A percentile compares a stretch with the other conserved stretches of the same genome.
Conservation (phyloP, 2,888 invertebrate genomes). For the Celastrina argiolus region DNA sequence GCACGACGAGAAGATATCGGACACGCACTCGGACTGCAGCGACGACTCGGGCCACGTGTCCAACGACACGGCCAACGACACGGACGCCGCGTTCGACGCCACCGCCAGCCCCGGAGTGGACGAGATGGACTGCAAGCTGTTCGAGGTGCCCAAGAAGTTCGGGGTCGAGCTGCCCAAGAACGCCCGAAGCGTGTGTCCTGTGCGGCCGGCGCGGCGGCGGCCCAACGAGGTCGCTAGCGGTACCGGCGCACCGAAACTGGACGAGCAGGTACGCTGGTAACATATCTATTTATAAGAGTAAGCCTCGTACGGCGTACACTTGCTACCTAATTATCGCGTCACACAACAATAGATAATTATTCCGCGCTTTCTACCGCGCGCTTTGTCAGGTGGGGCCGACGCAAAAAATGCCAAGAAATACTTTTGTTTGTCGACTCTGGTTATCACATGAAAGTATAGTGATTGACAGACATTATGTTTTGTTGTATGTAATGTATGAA, state of each 20-base stretch:
- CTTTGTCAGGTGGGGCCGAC: conserved; percentile 9
- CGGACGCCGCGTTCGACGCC: conserved; percentile 68
- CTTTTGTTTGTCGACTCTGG: not conserved
- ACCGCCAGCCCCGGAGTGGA: conserved; percentile 51
- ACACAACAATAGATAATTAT: conserved; percentile 22
- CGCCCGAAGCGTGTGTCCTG: conserved; percentile 64
- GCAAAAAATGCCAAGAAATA: conserved; percentile 8
- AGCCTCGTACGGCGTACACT: conserved; percentile 43
- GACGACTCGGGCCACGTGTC: conserved; percentile 91
- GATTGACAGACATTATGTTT: conserved; percentile 2
- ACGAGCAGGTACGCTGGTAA: conserved; percentile 75
- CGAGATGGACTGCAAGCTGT: conserved; percentile 63
- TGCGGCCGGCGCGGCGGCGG: conserved; percentile 69
- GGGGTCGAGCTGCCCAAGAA: conserved; percentile 61
- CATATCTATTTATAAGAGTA: conserved; percentile 70
- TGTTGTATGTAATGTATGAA: not conserved
- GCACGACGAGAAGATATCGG: conserved; percentile 74
- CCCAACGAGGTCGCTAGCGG: conserved; percentile 76
- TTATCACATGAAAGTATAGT: conserved; percentile 9
- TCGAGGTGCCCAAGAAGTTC: conserved; percentile 60
- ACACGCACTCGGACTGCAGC: conserved; percentile 83
- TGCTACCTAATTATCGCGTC: conserved; percentile 26
- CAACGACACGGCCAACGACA: conserved; percentile 87
- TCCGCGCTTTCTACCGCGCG: conserved; percentile 16
- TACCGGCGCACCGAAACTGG: conserved; percentile 74